These are phyloP conservation scores for Peromyscus aztecus DNA, from an alignment of 2,797 vertebrate genomes.

Conservation along the genomic window DNA sequence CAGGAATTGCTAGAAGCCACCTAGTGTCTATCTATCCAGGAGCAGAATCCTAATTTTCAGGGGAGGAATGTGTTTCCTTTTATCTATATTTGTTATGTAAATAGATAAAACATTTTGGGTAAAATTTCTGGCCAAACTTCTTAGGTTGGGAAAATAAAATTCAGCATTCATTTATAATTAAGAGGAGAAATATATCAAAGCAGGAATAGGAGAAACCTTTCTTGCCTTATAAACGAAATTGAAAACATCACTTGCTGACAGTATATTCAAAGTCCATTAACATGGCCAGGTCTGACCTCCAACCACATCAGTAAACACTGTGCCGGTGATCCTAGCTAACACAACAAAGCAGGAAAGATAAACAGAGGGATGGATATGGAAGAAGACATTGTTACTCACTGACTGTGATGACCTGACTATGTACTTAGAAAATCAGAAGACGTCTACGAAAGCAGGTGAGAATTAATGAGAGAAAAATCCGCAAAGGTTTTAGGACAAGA, in stretches of 20 bases:
- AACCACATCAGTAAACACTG: not conserved
- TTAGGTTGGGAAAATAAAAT: constrained; percentile 45
- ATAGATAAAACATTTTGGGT: not conserved
- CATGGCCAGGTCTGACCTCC: not conserved
- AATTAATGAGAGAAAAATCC: constrained; percentile 44
- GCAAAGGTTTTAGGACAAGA: not conserved
- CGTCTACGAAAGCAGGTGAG: constrained; percentile 4
- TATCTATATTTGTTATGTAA: not conserved
- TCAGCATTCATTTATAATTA: not conserved
- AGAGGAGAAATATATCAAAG: not conserved
- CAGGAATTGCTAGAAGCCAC: not conserved
- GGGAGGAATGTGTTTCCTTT: not conserved
- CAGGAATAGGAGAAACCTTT: not conserved
- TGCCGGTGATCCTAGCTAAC: not conserved
- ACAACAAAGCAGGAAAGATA: not conserved
- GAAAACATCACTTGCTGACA: not conserved
- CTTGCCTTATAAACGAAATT: not conserved
- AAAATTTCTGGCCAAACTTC: constrained; percentile 8
- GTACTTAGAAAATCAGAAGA: not conserved
- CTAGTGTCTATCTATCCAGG: not conserved
- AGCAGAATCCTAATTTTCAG: not conserved
- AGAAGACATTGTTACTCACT: constrained; percentile 32
- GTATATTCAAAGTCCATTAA: not conserved
- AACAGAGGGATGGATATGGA: not conserved
- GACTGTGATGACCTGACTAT: not conserved